Evolutionary conservation across 1,140 invertebrate species (phyloP), one percentile per base, ranked within the genome.

Genomic region (Tetramorium parvispinum): DNA sequence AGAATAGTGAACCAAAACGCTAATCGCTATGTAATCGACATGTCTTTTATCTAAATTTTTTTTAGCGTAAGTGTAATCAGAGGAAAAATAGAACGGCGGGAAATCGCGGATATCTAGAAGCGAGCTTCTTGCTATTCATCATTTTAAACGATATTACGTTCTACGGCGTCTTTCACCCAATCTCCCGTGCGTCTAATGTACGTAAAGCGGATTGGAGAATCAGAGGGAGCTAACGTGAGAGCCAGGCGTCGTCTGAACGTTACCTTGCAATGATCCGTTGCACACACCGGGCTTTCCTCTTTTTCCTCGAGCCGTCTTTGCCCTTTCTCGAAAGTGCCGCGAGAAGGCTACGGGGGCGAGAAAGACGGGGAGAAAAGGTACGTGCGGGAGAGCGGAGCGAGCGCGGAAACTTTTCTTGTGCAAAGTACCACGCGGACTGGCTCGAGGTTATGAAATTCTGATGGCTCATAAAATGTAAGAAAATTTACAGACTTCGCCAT

Each of bases 401-500:
- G 57, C 78, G 87, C 75, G 90, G 76, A 95, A 95, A 95, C 93
- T 95, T 95, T 95, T 95, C 93, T 91, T 93, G 94, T 93, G 95
- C 94, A 95, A 95, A 95, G 95, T 95, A 95, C 94, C 94, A 95
- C 94, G 94, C 94, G 94, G 94, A 95, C 95, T 95, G 95, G 94
- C 95, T 95, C 93, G 94, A 94, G 94, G 94, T 95, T 95, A 95
- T 95, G 95, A 95, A 95, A 95, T 95, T 95, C 94, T 95, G 95
- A 95, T 95, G 94, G 94, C 94, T 95, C 95, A 95, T 95, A 95
- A 95, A 95, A 95, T 95, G 94, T 95, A 95, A 95, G 95, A 95
- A 95, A 95, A 95, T 95, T 95, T 95, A 95, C 95, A 95, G 95
- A 95, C 94, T 94, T 93, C 89, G 89, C 90, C 92, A 86, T 88